Evolutionary conservation across 2,797 vertebrate species (phyloP), one percentile per base, ranked within the genome.

Genomic region (Falco columbarius): DNA sequence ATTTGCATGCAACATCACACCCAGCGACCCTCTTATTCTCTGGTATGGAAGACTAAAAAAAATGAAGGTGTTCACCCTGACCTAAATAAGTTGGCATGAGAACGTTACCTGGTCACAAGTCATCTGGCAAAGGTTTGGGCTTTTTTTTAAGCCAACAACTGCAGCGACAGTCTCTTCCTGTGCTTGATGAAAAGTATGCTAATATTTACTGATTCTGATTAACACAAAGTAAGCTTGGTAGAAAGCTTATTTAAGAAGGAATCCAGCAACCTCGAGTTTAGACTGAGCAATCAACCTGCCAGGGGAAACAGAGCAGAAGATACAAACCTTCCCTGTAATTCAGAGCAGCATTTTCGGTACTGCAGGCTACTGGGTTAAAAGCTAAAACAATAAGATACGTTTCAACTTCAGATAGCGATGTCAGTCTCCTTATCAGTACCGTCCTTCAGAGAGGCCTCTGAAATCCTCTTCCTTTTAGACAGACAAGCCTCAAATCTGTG

Each of bases 341-440:
- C 72, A 75, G 32, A 74, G 61, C 1, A 2, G 42, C 74, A 54
- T 74, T 93, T 89, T 71, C 89, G 74, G 24, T 58, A 85, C 42
- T 51, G n/a, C 72, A 87, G 77, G 74, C 32, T 83, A 46, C 26
- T 67, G 59, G 72, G 86, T 80, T 93, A 89, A 96, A 86, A 95
- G 93, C 83, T 86, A 73, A 90, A 96, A 87, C 93, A 95, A 42
- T 54, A 81, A 89, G 77, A 83, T 47, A 90, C 40, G 47, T 91
- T 91, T 89, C 92, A 77, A n/a, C 65, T 55, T 80, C 32, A 96
- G 90, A 93, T 56, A 80, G 34, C 40, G 79, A 89, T 96, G 95
- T 89, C 89, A 94, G 81, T 27, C 74, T 92, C 83, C 81, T 95
- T 94, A 94, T 96, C 88, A 85, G 86, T 54, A 63, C 59, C 73